Evolutionary conservation across 2,888 invertebrate species (phyloP).

Genomic region (Aleiodes leptofemur): DNA sequence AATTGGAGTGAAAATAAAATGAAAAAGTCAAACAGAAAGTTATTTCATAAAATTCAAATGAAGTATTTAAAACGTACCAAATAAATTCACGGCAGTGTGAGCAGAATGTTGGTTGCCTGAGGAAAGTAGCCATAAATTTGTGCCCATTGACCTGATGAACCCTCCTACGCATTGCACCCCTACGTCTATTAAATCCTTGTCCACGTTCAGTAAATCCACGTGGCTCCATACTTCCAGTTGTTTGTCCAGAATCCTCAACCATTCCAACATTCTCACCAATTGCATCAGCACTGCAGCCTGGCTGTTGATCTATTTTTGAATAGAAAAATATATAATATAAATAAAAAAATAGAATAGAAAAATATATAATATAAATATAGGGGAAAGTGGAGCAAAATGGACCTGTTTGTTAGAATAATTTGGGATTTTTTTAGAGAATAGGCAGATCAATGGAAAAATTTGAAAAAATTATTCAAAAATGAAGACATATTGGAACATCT

Average conservation of each 20-base stretch:
- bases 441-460: no score
- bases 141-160: slow-evolving; percentile 99
- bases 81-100: slow-evolving; percentile 99
- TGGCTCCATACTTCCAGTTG: slow-evolving; percentile 77
- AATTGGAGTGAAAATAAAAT: background rate
- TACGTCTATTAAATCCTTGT: slow-evolving; percentile 94
- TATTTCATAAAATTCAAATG: background rate
- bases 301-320: slow-evolving; percentile 66
- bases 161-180: slow-evolving; percentile 97
- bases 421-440: no score
- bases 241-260: slow-evolving; percentile 71
- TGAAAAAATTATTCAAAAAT: no score
- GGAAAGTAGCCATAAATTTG: slow-evolving; percentile 99
- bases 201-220: slow-evolving; percentile 97
- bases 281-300: slow-evolving; percentile 64
- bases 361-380: no score
- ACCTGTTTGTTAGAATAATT: no score
- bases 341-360: no score
- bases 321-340: no score
- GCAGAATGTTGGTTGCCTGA: slow-evolving; percentile 99
- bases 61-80: slow-evolving; percentile 82
- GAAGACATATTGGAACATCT: no score
- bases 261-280: slow-evolving; percentile 62
- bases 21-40: background rate
- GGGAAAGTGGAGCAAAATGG: no score